phyloP scores from a whole-genome alignment of 2,888 invertebrate species.

The Pyrrhia umbra region DNA sequence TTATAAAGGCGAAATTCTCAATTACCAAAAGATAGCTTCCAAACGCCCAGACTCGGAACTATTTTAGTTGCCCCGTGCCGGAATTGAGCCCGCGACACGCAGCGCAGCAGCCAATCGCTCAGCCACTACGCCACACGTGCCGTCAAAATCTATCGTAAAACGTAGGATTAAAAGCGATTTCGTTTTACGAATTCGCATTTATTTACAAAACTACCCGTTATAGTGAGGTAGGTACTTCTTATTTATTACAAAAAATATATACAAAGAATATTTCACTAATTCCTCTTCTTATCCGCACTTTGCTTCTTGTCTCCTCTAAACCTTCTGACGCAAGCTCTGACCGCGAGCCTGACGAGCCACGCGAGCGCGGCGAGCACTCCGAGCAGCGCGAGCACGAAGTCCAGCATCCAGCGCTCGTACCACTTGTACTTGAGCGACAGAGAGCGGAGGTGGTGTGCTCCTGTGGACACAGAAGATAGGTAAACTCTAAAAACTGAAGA shows the following conservation, averaged over 20 bases:
- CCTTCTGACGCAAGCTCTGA: slow-evolving; percentile 28
- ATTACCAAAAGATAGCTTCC: too few species aligned
- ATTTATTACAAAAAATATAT: too few species aligned
- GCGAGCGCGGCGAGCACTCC: slow-evolving; percentile 2
- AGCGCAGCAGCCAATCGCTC: too few species aligned
- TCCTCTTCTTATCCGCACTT: slow-evolving; percentile 31
- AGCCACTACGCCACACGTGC: too few species aligned
- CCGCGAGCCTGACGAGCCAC: slow-evolving; percentile 1
- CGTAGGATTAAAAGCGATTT: too few species aligned
- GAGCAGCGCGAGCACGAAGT: slow-evolving; percentile 28
- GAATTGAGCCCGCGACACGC: too few species aligned
- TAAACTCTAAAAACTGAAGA: too few species aligned
- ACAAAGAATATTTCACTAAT: slow-evolving; percentile 3
- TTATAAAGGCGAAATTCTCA: too few species aligned
- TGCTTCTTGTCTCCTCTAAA: slow-evolving; percentile 14
- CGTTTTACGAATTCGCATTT: too few species aligned
- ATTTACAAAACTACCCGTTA: neutral
- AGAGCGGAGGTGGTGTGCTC: slow-evolving; percentile 56
- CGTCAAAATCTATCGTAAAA: too few species aligned
- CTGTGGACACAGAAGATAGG: slow-evolving; percentile 14
- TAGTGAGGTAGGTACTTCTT: neutral
- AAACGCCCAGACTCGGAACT: too few species aligned
- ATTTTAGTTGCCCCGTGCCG: too few species aligned
- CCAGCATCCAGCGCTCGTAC: slow-evolving; percentile 58
- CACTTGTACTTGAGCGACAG: slow-evolving; percentile 48